Conservation (phyloP, 2,888 invertebrate species). For the Mesoligia furuncula region DNA sequence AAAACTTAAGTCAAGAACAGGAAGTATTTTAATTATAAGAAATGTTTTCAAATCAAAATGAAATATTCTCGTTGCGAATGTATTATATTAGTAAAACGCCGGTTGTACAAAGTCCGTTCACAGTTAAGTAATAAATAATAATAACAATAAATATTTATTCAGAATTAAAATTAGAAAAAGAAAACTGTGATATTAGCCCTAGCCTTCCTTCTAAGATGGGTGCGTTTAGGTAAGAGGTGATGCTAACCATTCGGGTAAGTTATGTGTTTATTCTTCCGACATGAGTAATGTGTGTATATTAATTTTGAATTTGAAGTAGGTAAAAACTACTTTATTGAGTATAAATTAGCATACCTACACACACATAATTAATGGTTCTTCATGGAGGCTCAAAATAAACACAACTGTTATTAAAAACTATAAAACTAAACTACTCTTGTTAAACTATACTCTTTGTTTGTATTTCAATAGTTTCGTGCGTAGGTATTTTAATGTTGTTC, state of each 20-base stretch:
- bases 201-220: not conserved
- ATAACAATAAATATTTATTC: too few relatives aligned
- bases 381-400: constrained; percentile 30
- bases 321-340: constrained; percentile 21
- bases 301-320: constrained; percentile 12
- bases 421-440: too few relatives aligned
- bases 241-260: constrained; percentile 33
- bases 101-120: too few relatives aligned
- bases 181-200: too few relatives aligned
- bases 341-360: constrained; percentile 20
- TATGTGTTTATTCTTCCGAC: constrained; percentile 11
- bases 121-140: too few relatives aligned
- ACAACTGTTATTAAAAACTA: constrained; percentile 35
- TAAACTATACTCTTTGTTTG: constrained; percentile 28
- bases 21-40: too few relatives aligned
- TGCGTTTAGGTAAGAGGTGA: constrained; percentile 8
- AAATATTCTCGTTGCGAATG: too few relatives aligned
- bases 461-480: constrained; percentile 14
- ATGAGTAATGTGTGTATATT: constrained; percentile 45
- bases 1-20: too few relatives aligned
- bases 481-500: constrained; percentile 16
- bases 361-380: constrained; percentile 29
- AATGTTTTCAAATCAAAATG: too few relatives aligned
- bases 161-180: too few relatives aligned
- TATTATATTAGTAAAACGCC: too few relatives aligned